phyloP scores from a whole-genome alignment of 2,888 invertebrate genomes.

The Drosophila kambysellisi region DNA sequence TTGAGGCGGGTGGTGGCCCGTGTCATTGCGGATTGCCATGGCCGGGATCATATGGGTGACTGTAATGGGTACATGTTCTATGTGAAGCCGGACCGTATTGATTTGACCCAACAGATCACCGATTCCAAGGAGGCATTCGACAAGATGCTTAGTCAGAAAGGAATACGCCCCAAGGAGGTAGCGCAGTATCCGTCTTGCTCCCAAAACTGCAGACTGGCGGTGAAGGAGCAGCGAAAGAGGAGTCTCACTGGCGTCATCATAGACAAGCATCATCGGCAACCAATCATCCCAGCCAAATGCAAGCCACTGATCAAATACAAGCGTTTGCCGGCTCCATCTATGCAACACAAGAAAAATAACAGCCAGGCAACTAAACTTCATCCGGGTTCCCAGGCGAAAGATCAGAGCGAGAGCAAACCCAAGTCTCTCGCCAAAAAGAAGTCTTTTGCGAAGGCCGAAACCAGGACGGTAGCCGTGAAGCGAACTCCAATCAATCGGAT shows the following conservation, averaged over 20 bases:
- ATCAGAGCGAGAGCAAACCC: neutral
- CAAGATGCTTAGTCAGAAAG: conserved; percentile 44
- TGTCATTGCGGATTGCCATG: conserved; percentile 58
- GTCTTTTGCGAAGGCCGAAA: neutral
- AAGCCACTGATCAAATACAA: conserved; percentile 8
- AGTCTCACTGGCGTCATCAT: conserved; percentile 44
- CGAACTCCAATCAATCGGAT: neutral
- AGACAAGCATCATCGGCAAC: conserved; percentile 32
- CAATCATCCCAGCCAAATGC: neutral
- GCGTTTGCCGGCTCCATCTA: neutral
- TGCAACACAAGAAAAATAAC: neutral
- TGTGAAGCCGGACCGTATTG: conserved; percentile 52
- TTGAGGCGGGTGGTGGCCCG: conserved; percentile 61
- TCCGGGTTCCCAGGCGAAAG: neutral
- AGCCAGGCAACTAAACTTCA: neutral
- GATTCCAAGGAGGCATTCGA: conserved; percentile 70
- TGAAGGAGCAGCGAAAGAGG: conserved; percentile 4
- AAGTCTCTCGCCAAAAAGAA: neutral
- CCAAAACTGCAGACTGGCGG: conserved; percentile 9
- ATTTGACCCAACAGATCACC: conserved; percentile 53
- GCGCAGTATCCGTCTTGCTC: neutral
- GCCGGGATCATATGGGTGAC: conserved; percentile 53
- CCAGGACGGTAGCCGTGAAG: neutral
- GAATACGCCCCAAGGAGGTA: neutral
- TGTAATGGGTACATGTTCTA: conserved; percentile 59